Percentiles rank a stretch among this genome's conserved stretches.
These are phyloP conservation scores for Limenitis camilla DNA, from an alignment of 2,888 invertebrate genomes.

Conservation along the genomic window DNA sequence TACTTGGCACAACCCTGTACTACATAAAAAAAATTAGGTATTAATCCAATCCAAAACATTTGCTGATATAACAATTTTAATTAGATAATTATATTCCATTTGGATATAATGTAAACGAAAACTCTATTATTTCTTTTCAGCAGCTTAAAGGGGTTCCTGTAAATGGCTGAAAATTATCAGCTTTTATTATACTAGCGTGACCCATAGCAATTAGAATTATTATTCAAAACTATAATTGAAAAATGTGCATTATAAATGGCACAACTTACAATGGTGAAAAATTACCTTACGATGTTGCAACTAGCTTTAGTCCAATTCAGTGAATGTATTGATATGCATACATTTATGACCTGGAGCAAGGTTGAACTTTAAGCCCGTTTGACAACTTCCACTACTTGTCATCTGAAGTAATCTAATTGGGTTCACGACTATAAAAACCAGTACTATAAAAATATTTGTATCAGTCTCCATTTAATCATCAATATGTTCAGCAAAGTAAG, in stretches of 20 bases:
- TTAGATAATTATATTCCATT: no score
- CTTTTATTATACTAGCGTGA: no score
- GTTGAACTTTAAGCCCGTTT: conserved; percentile 27
- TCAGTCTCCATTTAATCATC: conserved; percentile 15
- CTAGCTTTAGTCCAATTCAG: conserved; percentile 12
- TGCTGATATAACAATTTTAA: no score
- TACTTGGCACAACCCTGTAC: no score
- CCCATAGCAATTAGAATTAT: no score
- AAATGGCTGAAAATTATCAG: no score
- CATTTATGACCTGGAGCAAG: conserved; percentile 28
- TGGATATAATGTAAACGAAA: no score
- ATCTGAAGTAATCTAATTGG: conserved; percentile 23
- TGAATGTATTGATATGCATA: conserved; percentile 25
- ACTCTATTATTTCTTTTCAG: no score
- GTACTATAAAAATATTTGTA: conserved; percentile 12
- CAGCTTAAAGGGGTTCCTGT: no score
- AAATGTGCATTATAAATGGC: not conserved
- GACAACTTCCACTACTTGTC: conserved; percentile 29
- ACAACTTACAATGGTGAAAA: conserved; percentile 3
- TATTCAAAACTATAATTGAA: no score
- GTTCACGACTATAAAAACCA: conserved; percentile 23
- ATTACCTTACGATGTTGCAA: conserved; percentile 15
- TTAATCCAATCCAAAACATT: no score
- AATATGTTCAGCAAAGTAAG: conserved; percentile 23
- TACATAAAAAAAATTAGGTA: no score